Evolutionary conservation across 37 sponge, comb jelly and placozoan genomes (phyloP).

Genomic region (Dysidea cf. avara): DNA sequence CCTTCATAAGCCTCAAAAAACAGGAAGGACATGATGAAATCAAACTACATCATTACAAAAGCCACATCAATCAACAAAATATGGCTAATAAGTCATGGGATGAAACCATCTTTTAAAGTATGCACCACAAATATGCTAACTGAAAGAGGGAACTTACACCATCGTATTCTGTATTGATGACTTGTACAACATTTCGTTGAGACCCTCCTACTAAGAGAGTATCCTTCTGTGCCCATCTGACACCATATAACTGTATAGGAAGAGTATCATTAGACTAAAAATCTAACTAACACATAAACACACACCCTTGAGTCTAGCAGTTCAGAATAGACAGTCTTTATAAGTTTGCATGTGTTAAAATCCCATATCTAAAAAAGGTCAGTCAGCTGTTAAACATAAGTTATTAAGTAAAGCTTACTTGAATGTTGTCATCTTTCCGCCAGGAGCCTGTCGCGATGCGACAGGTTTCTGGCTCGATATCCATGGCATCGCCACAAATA

Average conservation of each 20-base stretch:
- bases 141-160: too few relatives aligned
- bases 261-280: too few relatives aligned
- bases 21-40: too few relatives aligned
- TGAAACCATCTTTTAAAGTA: too few relatives aligned
- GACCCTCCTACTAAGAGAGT: slow-evolving; percentile 19
- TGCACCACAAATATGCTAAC: too few relatives aligned
- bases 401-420: slow-evolving; percentile 29
- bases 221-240: slow-evolving; percentile 26
- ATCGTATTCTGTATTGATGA: slow-evolving; percentile 8
- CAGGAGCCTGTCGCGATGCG: slow-evolving; percentile 58
- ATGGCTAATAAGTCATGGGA: too few relatives aligned
- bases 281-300: too few relatives aligned
- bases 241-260: slow-evolving; percentile 37
- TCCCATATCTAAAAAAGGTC: slow-evolving; percentile 52
- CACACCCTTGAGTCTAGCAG: neutral
- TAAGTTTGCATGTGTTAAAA: slow-evolving; percentile 46
- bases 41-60: too few relatives aligned
- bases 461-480: slow-evolving; percentile 38
- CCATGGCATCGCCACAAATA: slow-evolving; percentile 64
- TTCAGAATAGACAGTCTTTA: slow-evolving; percentile 20
- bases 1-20: too few relatives aligned
- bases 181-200: slow-evolving; percentile 17
- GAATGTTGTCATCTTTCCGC: slow-evolving; percentile 24
- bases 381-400: neutral
- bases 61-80: too few relatives aligned